These are phyloP conservation scores for Elanoides forficatus DNA, from an alignment of 2,113 vertebrate genomes.

Conservation along the genomic window DNA sequence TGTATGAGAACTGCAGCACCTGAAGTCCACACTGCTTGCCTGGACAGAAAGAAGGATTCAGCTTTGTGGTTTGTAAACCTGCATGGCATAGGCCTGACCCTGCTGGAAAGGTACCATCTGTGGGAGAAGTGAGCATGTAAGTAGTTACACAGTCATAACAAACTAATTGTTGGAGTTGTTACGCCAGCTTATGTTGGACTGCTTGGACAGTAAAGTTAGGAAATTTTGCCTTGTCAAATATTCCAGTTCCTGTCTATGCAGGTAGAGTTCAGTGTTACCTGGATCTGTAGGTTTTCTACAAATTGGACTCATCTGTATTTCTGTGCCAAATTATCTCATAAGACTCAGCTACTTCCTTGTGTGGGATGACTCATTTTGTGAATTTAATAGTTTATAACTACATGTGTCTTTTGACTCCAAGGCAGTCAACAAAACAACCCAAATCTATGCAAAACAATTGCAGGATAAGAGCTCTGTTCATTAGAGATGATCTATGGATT, in stretches of 20 bases:
- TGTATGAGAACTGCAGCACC: neutral
- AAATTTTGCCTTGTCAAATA: neutral
- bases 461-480: neutral
- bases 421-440: neutral
- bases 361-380: neutral
- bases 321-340: neutral
- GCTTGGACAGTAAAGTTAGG: neutral
- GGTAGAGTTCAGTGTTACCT: neutral
- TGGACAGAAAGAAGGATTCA: neutral
- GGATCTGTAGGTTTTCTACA: neutral
- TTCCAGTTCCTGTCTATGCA: neutral
- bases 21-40: neutral
- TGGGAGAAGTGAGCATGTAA: neutral
- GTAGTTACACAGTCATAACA: neutral
- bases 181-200: neutral
- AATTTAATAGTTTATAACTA: neutral
- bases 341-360: neutral
- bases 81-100: neutral
- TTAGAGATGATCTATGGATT: neutral
- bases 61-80: neutral
- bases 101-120: neutral
- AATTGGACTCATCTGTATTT: neutral
- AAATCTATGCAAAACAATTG: neutral
- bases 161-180: neutral
- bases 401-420: neutral